A percentile compares a stretch with the other conserved stretches of the same genome.
Evolutionary conservation across 2,113 vertebrate genomes (phyloP).

Genomic region (Anhinga anhinga): DNA sequence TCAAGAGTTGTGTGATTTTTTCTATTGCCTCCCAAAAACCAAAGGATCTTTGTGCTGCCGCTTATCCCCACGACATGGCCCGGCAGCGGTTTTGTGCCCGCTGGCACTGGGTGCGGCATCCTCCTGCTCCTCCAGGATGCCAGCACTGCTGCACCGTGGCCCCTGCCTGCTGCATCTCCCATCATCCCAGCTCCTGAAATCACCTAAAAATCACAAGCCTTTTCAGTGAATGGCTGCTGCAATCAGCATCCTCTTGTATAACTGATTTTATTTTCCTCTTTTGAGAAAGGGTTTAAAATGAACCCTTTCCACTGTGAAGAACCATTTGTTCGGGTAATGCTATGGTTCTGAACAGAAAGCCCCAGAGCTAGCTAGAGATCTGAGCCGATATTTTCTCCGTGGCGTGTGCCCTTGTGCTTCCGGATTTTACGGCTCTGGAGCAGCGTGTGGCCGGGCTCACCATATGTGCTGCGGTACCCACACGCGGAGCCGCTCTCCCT

Average conservation of each 20-base stretch:
- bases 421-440: not conserved
- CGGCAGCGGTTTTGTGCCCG: rapidly evolving
- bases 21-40: not conserved
- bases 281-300: not conserved
- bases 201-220: not conserved
- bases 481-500: not conserved
- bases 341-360: not conserved
- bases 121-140: not conserved
- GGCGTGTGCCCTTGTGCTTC: constrained; percentile 6
- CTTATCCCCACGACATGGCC: not conserved
- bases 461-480: constrained; percentile 49
- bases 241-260: not conserved
- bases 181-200: not conserved
- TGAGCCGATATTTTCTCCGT: not conserved
- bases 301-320: not conserved
- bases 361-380: not conserved
- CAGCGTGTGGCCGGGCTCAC: constrained; percentile 9
- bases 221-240: not conserved
- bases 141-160: rapidly evolving
- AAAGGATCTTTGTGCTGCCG: no score
- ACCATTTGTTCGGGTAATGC: not conserved
- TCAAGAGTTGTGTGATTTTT: not conserved
- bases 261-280: not conserved
- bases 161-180: not conserved
- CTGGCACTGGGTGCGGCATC: not conserved